Conservation (phyloP, 2,113 vertebrate genomes). For the Benitochromis conjunctus region DNA sequence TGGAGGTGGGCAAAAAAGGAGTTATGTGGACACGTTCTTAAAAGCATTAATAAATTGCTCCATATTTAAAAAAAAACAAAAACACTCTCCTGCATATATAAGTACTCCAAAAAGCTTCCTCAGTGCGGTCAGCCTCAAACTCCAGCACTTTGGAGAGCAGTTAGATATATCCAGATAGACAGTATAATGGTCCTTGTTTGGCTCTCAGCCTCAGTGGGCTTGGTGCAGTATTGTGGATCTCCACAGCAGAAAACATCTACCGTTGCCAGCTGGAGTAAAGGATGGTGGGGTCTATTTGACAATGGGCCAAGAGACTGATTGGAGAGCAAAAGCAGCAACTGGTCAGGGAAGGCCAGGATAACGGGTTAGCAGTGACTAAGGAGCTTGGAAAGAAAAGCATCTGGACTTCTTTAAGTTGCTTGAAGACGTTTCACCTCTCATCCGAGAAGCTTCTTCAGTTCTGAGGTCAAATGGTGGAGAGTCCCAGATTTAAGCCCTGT, state of each 20-base stretch:
- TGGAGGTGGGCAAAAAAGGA: background rate
- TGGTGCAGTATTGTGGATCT: background rate
- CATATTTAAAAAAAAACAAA: background rate
- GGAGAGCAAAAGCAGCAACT: background rate
- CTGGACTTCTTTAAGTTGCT: no score
- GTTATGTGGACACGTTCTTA: background rate
- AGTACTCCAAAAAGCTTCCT: background rate
- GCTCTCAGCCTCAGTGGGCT: background rate
- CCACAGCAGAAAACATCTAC: background rate
- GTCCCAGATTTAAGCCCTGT: no score
- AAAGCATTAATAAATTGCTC: background rate
- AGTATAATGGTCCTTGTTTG: background rate
- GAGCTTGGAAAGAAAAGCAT: no score
- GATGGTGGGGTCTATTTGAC: background rate
- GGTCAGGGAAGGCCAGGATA: background rate
- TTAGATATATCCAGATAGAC: background rate
- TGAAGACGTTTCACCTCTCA: no score
- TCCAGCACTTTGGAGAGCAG: background rate
- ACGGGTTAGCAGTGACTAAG: background rate
- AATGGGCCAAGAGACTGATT: background rate
- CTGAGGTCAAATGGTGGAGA: no score
- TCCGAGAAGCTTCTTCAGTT: no score
- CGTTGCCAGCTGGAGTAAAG: background rate
- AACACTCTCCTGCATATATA: background rate
- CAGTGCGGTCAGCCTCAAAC: background rate